phyloP scores from a whole-genome alignment of 2,888 invertebrate species.

The Buathra laborator region DNA sequence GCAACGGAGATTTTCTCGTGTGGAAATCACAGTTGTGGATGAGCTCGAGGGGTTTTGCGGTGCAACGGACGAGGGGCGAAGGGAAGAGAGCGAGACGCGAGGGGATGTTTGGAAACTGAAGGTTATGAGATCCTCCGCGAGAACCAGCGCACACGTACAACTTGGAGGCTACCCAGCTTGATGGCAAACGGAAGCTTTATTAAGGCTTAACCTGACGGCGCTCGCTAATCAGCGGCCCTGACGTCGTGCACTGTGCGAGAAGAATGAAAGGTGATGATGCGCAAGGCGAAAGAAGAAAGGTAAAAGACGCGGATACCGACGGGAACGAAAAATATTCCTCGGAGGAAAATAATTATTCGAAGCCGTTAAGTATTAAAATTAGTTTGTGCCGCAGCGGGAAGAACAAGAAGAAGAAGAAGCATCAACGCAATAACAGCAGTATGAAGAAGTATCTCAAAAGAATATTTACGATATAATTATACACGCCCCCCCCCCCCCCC shows the following conservation, averaged over 20 bases:
- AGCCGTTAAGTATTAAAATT: conserved; percentile 56
- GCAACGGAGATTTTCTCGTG: conserved; percentile 40
- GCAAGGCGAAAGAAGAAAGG: not conserved
- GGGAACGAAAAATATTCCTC: conserved; percentile 1
- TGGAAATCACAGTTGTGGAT: conserved; percentile 22
- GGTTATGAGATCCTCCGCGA: conserved; percentile 1
- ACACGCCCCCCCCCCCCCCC: not conserved
- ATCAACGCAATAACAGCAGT: conserved; percentile 13
- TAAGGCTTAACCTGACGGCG: conserved; percentile 40
- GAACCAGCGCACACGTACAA: conserved; percentile 16
- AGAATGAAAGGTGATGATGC: not conserved
- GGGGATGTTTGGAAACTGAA: not conserved
- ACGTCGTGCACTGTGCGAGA: conserved; percentile 10
- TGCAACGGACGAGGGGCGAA: not conserved
- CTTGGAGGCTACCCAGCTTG: not conserved
- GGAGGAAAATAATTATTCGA: conserved; percentile 42
- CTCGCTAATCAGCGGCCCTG: conserved; percentile 45
- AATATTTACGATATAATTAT: conserved; percentile 62
- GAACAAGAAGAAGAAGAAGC: not conserved
- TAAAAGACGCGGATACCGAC: conserved; percentile 7
- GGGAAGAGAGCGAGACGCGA: not conserved
- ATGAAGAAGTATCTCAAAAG: conserved; percentile 41
- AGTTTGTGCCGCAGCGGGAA: conserved; percentile 11
- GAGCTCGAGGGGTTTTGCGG: conserved; percentile 12
- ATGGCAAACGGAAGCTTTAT: conserved; percentile 36